These are phyloP conservation scores for Enteromius mattozi DNA, from an alignment of 2,797 vertebrate species.

Conservation along the genomic window DNA sequence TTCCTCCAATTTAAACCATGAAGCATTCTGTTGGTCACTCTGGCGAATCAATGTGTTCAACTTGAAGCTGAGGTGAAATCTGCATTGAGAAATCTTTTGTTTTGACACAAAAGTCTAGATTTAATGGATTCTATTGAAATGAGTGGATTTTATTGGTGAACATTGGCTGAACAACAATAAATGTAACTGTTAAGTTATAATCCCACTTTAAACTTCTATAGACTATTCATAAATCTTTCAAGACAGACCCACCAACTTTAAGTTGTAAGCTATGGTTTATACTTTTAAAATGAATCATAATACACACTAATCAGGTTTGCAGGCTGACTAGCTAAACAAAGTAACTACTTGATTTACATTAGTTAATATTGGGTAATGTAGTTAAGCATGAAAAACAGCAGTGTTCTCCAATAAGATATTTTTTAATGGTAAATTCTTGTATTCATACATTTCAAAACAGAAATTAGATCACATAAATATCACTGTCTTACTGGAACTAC, in stretches of 20 bases:
- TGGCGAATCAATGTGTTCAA: not conserved
- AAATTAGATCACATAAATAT: not conserved
- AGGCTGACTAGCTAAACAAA: not conserved
- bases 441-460: not conserved
- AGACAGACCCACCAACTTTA: not conserved
- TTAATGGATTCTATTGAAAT: not conserved
- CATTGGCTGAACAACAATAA: not conserved
- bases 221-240: not conserved
- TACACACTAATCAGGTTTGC: not conserved
- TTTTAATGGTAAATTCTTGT: not conserved
- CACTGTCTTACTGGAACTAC: not conserved
- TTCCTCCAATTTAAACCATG: not conserved
- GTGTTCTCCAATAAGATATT: not conserved
- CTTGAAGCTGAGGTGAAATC: not conserved
- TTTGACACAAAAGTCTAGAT: not conserved
- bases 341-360: not conserved
- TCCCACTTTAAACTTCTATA: not conserved
- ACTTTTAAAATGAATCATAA: not conserved
- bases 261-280: not conserved
- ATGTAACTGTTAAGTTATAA: not conserved
- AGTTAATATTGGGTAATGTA: not conserved
- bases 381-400: not conserved
- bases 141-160: not conserved
- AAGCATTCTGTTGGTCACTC: not conserved
- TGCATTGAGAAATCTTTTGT: not conserved